These are phyloP conservation scores for Mormyrops boulengeri DNA, from an alignment of 2,797 vertebrate species.

Conservation along the genomic window DNA sequence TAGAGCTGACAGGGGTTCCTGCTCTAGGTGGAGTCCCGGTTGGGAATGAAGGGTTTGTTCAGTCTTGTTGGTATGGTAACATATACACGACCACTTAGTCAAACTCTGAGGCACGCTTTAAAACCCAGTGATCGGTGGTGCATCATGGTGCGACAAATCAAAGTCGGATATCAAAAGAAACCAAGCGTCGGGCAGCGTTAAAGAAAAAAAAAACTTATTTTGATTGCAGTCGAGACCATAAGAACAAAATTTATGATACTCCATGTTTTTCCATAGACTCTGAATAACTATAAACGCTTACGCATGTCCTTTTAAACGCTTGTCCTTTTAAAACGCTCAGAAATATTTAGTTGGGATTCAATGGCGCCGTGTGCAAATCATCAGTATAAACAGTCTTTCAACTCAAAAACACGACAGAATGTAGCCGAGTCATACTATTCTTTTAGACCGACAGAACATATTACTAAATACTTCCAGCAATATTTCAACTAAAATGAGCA, in stretches of 20 bases:
- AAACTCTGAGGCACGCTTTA: conserved; percentile 19
- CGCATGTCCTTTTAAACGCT: not conserved
- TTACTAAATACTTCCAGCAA: not conserved
- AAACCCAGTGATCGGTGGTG: not conserved
- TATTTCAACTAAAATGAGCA: not conserved
- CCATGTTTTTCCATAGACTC: not conserved
- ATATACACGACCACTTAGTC: conserved; percentile 51
- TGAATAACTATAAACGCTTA: not conserved
- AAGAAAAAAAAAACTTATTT: not conserved
- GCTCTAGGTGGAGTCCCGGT: not conserved
- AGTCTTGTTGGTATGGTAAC: not conserved
- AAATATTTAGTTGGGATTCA: not conserved
- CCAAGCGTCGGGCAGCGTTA: not conserved
- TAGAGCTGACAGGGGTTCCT: not conserved
- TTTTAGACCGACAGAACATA: not conserved
- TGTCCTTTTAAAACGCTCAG: not conserved
- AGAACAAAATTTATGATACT: not conserved
- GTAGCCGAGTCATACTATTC: not conserved
- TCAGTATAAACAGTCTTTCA: not conserved
- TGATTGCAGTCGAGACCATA: not conserved
- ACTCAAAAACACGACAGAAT: not conserved
- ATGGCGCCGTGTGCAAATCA: not conserved
- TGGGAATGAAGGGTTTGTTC: not conserved
- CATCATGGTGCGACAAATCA: not conserved
- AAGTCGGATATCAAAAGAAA: not conserved